A percentile compares a stretch with the other conserved stretches of the same genome.
phyloP scores from a whole-genome alignment of 2,113 vertebrate species.

The Dipodomys ordii region DNA sequence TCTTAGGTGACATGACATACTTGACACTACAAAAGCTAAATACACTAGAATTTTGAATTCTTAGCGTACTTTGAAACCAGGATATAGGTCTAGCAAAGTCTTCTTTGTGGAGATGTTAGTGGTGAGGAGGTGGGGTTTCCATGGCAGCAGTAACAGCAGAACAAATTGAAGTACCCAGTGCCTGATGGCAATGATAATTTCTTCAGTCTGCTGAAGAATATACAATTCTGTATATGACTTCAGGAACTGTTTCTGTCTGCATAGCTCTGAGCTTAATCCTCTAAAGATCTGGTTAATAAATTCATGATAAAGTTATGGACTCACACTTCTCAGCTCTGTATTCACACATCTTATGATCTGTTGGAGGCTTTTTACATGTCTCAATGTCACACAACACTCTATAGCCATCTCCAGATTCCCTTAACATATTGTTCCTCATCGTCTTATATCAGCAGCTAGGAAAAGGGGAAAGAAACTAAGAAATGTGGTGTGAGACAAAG shows the following conservation, averaged over 20 bases:
- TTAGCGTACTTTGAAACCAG: neutral
- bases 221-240: neutral
- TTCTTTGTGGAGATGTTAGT: neutral
- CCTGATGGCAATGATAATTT: neutral
- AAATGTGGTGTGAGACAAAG: neutral
- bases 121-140: neutral
- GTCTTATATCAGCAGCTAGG: neutral
- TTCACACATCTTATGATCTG: neutral
- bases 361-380: neutral
- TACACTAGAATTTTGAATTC: slow-evolving; percentile 18
- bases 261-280: neutral
- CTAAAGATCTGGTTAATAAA: slow-evolving; percentile 24
- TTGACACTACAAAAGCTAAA: neutral
- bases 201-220: neutral
- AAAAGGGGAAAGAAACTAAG: neutral
- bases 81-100: neutral
- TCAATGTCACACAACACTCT: neutral
- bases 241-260: neutral
- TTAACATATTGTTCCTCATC: neutral
- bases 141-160: neutral
- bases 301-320: neutral
- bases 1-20: neutral
- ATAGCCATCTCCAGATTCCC: neutral
- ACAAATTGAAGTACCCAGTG: neutral
- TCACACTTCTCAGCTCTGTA: neutral